Evolutionary conservation across 2,113 vertebrate genomes (phyloP).

Genomic region (Clarias magur): DNA sequence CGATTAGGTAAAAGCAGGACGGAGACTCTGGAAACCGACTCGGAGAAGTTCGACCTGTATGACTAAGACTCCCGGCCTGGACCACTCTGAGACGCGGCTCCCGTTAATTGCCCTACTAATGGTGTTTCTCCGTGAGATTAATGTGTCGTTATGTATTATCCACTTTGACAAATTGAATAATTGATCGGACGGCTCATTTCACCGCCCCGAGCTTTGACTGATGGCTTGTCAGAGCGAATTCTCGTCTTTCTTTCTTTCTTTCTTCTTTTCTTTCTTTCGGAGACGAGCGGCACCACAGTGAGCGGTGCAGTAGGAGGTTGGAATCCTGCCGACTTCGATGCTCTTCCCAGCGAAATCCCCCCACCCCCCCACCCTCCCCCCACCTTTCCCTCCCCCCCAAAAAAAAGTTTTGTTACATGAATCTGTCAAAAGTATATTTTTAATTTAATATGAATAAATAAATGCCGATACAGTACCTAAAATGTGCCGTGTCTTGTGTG

Average conservation of each 20-base stretch:
- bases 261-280: background rate
- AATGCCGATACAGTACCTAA: slow-evolving; percentile 98
- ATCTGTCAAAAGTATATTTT: slow-evolving; percentile 99
- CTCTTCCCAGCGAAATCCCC: slow-evolving; percentile 50
- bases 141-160: slow-evolving; percentile 50
- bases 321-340: slow-evolving; percentile 45
- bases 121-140: slow-evolving; percentile 44
- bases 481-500: slow-evolving; percentile 1
- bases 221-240: slow-evolving; percentile 43
- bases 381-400: slow-evolving; percentile 48
- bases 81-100: background rate
- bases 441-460: slow-evolving; percentile 99
- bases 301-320: slow-evolving; percentile 18
- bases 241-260: background rate
- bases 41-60: background rate
- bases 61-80: slow-evolving; percentile 5
- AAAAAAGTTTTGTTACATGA: slow-evolving; percentile 96
- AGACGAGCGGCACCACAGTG: slow-evolving; percentile 24
- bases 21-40: background rate
- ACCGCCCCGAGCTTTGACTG: slow-evolving; percentile 36
- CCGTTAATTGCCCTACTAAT: slow-evolving; percentile 35
- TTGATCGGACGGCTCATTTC: slow-evolving; percentile 48
- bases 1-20: background rate
- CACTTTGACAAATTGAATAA: slow-evolving; percentile 50
- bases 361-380: slow-evolving; percentile 42